Evolutionary conservation across 2,797 vertebrate species (phyloP).

Genomic region (Balearica regulorum): DNA sequence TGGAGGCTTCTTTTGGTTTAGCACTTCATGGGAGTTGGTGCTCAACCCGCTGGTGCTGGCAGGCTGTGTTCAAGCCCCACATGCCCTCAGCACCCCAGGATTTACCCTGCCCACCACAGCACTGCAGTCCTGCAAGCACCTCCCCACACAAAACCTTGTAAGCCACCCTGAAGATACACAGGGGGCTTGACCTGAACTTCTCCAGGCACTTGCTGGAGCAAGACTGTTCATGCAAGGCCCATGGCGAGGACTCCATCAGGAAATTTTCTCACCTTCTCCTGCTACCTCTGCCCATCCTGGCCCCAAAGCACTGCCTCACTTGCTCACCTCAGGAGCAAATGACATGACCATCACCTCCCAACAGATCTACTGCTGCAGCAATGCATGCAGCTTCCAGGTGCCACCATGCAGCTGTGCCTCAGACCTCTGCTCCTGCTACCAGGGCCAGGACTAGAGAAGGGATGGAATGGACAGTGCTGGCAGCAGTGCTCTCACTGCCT

Average conservation of each 20-base stretch:
- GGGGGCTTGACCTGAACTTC: not conserved
- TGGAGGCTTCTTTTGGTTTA: not conserved
- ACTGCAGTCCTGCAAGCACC: not conserved
- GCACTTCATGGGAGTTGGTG: not conserved
- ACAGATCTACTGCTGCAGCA: not conserved
- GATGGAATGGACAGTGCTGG: not conserved
- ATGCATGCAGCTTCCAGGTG: not conserved
- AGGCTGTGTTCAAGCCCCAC: not conserved
- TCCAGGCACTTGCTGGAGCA: not conserved
- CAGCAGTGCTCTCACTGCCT: not conserved
- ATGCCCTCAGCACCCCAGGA: too few relatives aligned
- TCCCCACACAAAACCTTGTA: not conserved
- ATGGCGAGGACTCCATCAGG: not conserved
- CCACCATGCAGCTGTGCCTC: not conserved
- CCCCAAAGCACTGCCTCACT: not conserved
- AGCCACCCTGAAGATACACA: not conserved
- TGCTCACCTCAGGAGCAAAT: not conserved
- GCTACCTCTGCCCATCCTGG: not conserved
- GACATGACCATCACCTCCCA: not conserved
- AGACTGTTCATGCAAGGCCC: not conserved
- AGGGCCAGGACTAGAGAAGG: too few relatives aligned
- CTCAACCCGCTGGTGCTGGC: not conserved
- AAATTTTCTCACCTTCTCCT: not conserved
- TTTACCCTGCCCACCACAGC: not conserved
- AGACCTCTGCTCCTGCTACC: not conserved